Percentiles rank a stretch among this genome's conserved stretches.
phyloP scores from a whole-genome alignment of 2,888 invertebrate species.

The Epirrhoe alternata region DNA sequence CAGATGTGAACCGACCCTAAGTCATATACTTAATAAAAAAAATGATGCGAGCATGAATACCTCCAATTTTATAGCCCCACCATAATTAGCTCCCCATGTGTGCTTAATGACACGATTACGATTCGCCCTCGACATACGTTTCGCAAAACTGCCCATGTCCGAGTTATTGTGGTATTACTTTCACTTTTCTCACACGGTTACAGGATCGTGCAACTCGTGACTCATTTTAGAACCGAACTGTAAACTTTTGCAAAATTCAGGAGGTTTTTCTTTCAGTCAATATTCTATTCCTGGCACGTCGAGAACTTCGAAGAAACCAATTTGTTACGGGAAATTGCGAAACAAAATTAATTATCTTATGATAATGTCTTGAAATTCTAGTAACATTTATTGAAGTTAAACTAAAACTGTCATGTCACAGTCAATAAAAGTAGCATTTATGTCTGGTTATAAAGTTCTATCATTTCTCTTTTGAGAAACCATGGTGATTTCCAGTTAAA shows the following conservation, averaged over 20 bases:
- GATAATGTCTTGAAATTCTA: background rate
- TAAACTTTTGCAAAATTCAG: conserved; percentile 24
- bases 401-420: background rate
- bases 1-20: too few species aligned
- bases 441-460: background rate
- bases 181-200: conserved; percentile 47
- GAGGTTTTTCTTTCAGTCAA: conserved; percentile 32
- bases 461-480: background rate
- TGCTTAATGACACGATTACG: conserved; percentile 57
- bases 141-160: conserved; percentile 49
- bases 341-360: background rate
- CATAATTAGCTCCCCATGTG: conserved; percentile 29
- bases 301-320: conserved; percentile 1
- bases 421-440: background rate
- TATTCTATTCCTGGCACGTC: conserved; percentile 21
- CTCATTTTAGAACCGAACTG: conserved; percentile 27
- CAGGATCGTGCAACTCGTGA: conserved; percentile 30
- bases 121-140: conserved; percentile 55
- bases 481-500: background rate
- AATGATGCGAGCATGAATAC: background rate
- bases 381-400: background rate
- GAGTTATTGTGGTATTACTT: conserved; percentile 52
- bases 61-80: conserved; percentile 6
- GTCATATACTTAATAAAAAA: background rate
- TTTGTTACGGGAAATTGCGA: background rate